Conservation (phyloP, 2,113 vertebrate genomes). For the Indri indri region DNA sequence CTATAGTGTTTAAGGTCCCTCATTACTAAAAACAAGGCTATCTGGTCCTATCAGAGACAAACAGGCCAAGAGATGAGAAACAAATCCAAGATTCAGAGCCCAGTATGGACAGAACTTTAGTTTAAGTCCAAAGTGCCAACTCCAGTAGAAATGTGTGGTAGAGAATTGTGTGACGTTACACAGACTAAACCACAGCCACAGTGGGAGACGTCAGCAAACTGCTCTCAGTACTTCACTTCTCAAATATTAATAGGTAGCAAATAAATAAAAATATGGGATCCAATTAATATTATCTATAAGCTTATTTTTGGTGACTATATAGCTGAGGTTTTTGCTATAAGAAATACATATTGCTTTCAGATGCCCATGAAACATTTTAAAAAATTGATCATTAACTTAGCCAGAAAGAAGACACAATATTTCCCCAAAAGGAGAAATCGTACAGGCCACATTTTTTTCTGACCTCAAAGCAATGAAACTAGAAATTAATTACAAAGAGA, state of each 20-base stretch:
- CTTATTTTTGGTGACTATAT: not conserved
- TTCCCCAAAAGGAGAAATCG: not conserved
- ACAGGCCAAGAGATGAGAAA: not conserved
- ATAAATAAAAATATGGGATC: not conserved
- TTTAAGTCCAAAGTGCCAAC: not conserved
- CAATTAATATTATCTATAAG: not conserved
- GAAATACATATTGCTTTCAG: not conserved
- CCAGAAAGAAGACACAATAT: not conserved
- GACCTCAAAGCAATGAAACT: not conserved
- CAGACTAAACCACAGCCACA: not conserved
- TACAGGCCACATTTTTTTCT: not conserved
- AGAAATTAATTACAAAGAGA: conserved; percentile 6
- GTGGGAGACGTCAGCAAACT: not conserved
- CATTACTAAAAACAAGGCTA: not conserved
- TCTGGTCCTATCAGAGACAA: not conserved
- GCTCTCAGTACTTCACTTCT: not conserved
- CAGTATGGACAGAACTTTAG: not conserved
- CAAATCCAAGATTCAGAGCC: not conserved
- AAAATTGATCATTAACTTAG: not conserved
- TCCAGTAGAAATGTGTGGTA: not conserved
- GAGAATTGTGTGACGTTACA: not conserved
- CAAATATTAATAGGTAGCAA: not conserved
- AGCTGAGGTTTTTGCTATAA: not conserved
- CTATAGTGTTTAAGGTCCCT: not conserved
- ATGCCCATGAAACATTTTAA: not conserved